phyloP scores from a whole-genome alignment of 35 echinoderm and acorn worm genomes.

The Stichopus chloronotus region DNA sequence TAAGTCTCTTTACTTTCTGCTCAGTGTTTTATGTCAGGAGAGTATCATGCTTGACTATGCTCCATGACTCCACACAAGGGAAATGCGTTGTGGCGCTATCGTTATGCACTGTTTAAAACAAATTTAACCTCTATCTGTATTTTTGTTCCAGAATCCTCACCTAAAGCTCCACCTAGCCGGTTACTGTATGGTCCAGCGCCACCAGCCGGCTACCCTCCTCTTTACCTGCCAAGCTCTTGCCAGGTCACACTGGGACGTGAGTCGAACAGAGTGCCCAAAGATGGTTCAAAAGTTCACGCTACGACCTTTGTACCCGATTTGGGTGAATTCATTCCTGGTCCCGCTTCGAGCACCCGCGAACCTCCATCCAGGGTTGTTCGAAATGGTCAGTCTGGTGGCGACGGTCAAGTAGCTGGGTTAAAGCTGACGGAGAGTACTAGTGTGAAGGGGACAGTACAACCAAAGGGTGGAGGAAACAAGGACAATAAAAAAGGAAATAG shows the following conservation, averaged over 20 bases:
- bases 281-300: slow-evolving; percentile 91
- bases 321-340: slow-evolving; percentile 93
- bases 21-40: too few relatives aligned
- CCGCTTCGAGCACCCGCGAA: slow-evolving; percentile 74
- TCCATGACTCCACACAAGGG: too few relatives aligned
- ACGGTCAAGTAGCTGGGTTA: neutral
- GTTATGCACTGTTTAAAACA: too few relatives aligned
- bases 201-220: slow-evolving; percentile 69
- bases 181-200: slow-evolving; percentile 22
- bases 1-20: too few relatives aligned
- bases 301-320: slow-evolving; percentile 91
- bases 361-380: slow-evolving; percentile 24
- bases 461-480: slow-evolving; percentile 23
- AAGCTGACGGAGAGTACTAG: neutral
- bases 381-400: neutral
- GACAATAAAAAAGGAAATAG: slow-evolving; percentile 48
- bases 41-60: too few relatives aligned
- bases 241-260: slow-evolving; percentile 87
- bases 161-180: neutral
- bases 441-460: slow-evolving; percentile 4
- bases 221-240: slow-evolving; percentile 88
- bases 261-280: slow-evolving; percentile 65
- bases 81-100: too few relatives aligned
- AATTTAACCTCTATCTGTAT: neutral
- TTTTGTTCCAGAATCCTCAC: slow-evolving; percentile 16